Evolutionary conservation across 2,888 invertebrate species (phyloP), one percentile per base, ranked within the genome.

Genomic region (Eupithecia centaureata): DNA sequence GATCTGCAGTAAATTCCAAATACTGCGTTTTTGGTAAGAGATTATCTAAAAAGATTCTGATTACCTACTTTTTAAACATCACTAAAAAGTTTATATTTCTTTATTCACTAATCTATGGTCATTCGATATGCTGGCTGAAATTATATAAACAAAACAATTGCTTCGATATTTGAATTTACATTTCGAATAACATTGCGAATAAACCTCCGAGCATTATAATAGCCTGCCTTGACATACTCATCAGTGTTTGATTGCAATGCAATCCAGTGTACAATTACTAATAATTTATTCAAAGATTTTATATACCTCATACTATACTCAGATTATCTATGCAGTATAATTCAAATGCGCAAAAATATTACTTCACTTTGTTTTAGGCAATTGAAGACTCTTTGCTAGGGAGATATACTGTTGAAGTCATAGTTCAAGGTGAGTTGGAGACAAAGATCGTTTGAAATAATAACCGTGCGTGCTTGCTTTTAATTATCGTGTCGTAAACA

Each of bases 211-310:
- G 28, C 28, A n/a, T 54, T 30, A 56, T 56, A 30, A 28, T 42
- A 35, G 61, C 27, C 38, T 61, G 42, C 68, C 68, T 68, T 68
- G 68, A 68, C 68, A 57, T 32, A 68, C 59, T 15, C 51, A 68
- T 65, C 47, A 65, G 54, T 22, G 22, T 57, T 42, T 65, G 61
- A 68, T 68, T 68, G 65, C 65, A 68, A 68, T 62, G 58, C 61
- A 38, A 47, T 64, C 35, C 54, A 28, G 28, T 56, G 28, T 28
- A 56, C 32, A 57, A 57, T 57, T 57, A 30, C 57, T 57, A n/a
- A 57, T 57, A 57, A 57, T 33, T 32, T 57, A 57, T 57, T 32
- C 57, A 32, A 22, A 18, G 18, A n/a, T 30, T 18, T 32, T 18
- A 57, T 30, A 52, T 30, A 15, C 3, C 15, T n/a, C n/a, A n/a